These are phyloP conservation scores for Sebastes nivosus DNA, from an alignment of 2,797 vertebrate genomes.

Conservation along the genomic window DNA sequence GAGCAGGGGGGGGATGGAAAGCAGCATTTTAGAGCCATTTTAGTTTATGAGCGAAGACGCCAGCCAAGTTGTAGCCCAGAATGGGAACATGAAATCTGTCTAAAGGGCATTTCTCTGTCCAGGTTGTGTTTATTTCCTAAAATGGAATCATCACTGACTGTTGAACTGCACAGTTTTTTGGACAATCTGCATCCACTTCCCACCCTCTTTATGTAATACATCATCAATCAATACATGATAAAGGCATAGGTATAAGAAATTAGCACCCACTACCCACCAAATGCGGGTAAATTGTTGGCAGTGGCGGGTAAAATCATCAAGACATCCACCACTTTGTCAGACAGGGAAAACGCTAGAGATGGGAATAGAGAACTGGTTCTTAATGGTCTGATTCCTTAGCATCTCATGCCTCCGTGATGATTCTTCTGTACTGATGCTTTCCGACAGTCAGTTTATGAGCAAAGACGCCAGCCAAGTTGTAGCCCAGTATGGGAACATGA, in stretches of 20 bases:
- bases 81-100: background rate
- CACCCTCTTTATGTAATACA: background rate
- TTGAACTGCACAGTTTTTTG: background rate
- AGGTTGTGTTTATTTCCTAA: background rate
- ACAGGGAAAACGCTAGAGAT: no score
- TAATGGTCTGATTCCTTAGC: accelerated
- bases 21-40: conserved; percentile 10
- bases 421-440: no score
- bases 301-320: no score
- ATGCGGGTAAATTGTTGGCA: no score
- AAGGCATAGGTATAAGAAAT: background rate
- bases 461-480: conserved; percentile 10
- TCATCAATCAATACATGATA: background rate
- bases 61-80: conserved; percentile 12
- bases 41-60: conserved; percentile 1
- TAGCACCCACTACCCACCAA: no score
- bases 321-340: no score
- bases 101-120: background rate
- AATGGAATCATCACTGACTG: background rate
- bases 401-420: no score
- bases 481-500: background rate
- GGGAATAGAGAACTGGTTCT: no score
- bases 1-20: background rate
- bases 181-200: background rate
- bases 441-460: background rate